Conservation (phyloP, 1,140 invertebrate species). For the Panonychus citri region DNA sequence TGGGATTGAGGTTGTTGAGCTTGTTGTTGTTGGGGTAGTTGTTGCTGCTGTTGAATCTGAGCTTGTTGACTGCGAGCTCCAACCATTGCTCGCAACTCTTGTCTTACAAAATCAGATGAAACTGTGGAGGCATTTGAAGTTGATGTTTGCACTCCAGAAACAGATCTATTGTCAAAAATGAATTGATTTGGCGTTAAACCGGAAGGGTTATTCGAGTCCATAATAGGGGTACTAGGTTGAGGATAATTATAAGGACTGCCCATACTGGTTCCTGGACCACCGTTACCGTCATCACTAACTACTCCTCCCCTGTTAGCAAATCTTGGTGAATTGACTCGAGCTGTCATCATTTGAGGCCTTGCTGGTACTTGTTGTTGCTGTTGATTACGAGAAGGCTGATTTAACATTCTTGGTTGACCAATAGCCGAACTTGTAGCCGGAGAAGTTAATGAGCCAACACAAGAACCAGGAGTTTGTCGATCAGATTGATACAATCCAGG, state of each 20-base stretch:
- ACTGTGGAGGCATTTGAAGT: background rate
- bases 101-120: slow-evolving; percentile 57
- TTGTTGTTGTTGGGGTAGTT: background rate
- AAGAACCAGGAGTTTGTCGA: background rate
- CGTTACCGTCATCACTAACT: no score
- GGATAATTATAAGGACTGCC: background rate
- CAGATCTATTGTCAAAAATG: background rate
- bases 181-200: background rate
- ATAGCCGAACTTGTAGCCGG: background rate
- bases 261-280: background rate
- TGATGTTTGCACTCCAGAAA: background rate
- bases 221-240: background rate
- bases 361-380: slow-evolving; percentile 2
- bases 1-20: slow-evolving; percentile 20
- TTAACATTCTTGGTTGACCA: background rate
- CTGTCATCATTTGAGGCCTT: background rate
- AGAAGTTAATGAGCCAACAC: background rate
- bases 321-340: background rate
- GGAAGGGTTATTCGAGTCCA: background rate
- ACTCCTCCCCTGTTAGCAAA: background rate
- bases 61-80: slow-evolving; percentile 44
- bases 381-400: background rate
- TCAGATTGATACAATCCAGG: slow-evolving; percentile 1
- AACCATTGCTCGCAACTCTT: slow-evolving; percentile 62
- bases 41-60: no score